Evolutionary conservation across 2,888 invertebrate species (phyloP), one percentile per base, ranked within the genome.

Genomic region (Leptinotarsa tumamoca): DNA sequence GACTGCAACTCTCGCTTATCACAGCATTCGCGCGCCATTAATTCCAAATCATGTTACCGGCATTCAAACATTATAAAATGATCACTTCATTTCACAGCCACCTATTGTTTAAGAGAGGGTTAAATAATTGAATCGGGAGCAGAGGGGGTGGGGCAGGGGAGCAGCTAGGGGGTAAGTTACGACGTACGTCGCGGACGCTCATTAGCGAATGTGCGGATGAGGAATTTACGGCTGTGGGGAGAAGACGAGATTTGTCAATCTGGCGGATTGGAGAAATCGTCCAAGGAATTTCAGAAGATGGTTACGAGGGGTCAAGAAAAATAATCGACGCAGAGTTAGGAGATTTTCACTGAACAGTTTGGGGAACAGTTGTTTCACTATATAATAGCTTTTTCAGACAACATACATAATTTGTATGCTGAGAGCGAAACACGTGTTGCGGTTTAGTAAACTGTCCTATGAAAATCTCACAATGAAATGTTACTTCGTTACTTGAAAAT

Each of bases 91-190:
- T 89, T 89, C 88, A 89, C 88, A 87, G 85, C 88, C 88, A 88
- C 88, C 89, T 89, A 89, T 89, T 89, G 88, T 89, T 88, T 88
- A 88, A 88, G 88, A 89, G 88, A 88, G 89, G 89, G 89, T 89
- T 89, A 89, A 88, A 89, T 89, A 89, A 89, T 89, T 88, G 88
- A 88, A 88, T 89, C 87, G 72, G 66, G 71, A 49, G 72, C 54
- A 54, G 67, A 17, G 67, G 71, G 49, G 51, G 33, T 54, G 4
- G 61, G 70, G 27, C 67, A 27, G 33, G 58, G 10, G 66, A 50
- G 67, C 56, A 23, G 33, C 4, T 27, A 27, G 5, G 67, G 72
- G 73, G 68, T 72, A 73, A 75, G 77, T 77, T 79, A 76, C 78
- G 80, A 77, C 76, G 77, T 74, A 77, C 76, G 77, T 74, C 71